These are phyloP conservation scores for Sternarchorhynchus goeldii DNA, from an alignment of 2,797 vertebrate species.

Conservation along the genomic window DNA sequence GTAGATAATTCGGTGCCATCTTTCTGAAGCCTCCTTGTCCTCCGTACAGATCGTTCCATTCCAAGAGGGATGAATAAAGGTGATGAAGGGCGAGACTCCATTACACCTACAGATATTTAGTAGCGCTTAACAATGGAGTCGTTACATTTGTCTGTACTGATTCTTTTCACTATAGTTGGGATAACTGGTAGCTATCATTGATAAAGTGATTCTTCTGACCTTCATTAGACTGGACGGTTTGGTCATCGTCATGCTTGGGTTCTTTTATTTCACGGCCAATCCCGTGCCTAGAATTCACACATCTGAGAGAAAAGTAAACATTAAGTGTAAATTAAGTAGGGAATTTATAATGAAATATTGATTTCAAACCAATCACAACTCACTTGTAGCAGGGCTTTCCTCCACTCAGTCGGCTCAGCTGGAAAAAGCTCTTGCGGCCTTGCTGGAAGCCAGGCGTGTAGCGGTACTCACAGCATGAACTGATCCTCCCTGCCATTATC, in stretches of 20 bases:
- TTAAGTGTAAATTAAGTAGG: background rate
- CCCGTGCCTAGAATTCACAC: slow-evolving; percentile 55
- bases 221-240: slow-evolving; percentile 39
- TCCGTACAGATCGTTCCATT: slow-evolving; percentile 60
- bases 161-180: background rate
- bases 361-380: slow-evolving; percentile 14
- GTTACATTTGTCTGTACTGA: background rate
- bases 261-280: slow-evolving; percentile 40
- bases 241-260: slow-evolving; percentile 19
- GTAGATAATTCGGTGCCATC: slow-evolving; percentile 62
- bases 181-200: background rate
- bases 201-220: slow-evolving; percentile 22
- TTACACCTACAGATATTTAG: slow-evolving; percentile 54
- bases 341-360: background rate
- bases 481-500: slow-evolving; percentile 74
- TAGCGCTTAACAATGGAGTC: background rate
- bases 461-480: slow-evolving; percentile 83
- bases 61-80: slow-evolving; percentile 74
- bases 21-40: slow-evolving; percentile 60
- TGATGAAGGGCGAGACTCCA: slow-evolving; percentile 70
- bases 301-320: slow-evolving; percentile 39
- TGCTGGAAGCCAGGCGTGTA: slow-evolving; percentile 79
- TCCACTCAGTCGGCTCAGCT: slow-evolving; percentile 72
- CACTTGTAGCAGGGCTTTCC: slow-evolving; percentile 81
- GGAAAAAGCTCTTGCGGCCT: slow-evolving; percentile 78